Evolutionary conservation across 2,888 invertebrate species (phyloP).

Genomic region (Drosophila prostipennis): DNA sequence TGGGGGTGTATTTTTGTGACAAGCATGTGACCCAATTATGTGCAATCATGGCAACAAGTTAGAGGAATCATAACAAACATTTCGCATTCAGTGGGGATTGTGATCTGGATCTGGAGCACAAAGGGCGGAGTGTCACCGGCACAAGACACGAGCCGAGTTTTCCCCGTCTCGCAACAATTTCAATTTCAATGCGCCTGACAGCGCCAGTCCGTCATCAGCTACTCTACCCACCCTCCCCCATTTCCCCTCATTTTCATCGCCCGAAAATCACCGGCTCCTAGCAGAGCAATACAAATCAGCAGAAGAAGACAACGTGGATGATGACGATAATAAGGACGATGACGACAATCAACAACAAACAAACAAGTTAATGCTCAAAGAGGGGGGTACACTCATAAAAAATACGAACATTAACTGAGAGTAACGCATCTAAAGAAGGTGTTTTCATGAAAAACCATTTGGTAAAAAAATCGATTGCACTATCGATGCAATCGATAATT

Average conservation of each 20-base stretch:
- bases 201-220: constrained; percentile 61
- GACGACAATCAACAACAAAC: constrained; percentile 73
- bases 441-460: too few species aligned
- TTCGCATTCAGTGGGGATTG: constrained; percentile 63
- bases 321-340: constrained; percentile 50
- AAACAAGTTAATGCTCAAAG: constrained; percentile 72
- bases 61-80: constrained; percentile 59
- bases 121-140: constrained; percentile 69
- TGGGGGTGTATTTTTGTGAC: constrained; percentile 64
- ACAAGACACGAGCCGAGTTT: constrained; percentile 63
- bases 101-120: constrained; percentile 54
- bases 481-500: too few species aligned
- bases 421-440: too few species aligned
- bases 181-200: constrained; percentile 78
- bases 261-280: constrained; percentile 1
- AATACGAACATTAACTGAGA: not conserved
- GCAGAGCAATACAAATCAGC: constrained; percentile 60
- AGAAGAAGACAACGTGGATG: constrained; percentile 34
- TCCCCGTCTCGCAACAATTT: constrained; percentile 52
- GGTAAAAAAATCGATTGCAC: too few species aligned
- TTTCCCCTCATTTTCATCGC: not conserved
- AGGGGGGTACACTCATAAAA: constrained; percentile 7
- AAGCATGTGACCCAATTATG: constrained; percentile 78
- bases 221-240: constrained; percentile 4
- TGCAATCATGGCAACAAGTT: constrained; percentile 66